Evolutionary conservation across 1,140 invertebrate species (phyloP).

Genomic region (Paramacrobiotus metropolitanus): DNA sequence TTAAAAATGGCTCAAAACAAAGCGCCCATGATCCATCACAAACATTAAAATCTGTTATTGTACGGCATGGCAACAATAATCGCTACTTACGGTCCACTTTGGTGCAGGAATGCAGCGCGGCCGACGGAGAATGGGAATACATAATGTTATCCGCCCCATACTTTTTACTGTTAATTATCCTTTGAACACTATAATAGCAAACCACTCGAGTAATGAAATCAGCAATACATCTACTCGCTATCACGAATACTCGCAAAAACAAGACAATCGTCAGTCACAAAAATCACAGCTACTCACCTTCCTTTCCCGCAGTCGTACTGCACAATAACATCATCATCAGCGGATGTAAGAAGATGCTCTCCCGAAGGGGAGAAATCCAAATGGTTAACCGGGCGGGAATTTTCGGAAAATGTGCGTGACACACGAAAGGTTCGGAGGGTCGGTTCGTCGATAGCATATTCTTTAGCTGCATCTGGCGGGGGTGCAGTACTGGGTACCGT

Average conservation of each 20-base stretch:
- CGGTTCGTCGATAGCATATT: background rate
- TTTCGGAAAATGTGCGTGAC: constrained; percentile 49
- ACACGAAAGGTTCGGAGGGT: background rate
- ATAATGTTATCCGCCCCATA: constrained; percentile 96
- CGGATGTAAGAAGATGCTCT: constrained; percentile 83
- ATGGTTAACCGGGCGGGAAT: constrained; percentile 89
- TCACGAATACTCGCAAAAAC: background rate
- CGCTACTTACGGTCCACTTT: constrained; percentile 63
- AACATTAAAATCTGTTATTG: too few species aligned
- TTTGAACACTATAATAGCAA: constrained; percentile 37
- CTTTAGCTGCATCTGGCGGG: background rate
- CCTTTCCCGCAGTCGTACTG: constrained; percentile 98
- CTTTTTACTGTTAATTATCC: constrained; percentile 96
- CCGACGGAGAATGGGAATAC: constrained; percentile 92
- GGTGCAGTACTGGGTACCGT: too few species aligned
- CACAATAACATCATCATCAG: constrained; percentile 97
- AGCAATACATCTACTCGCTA: background rate
- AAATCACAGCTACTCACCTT: constrained; percentile 28
- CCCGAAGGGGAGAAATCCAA: constrained; percentile 88
- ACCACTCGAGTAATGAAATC: background rate
- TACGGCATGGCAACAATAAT: too few species aligned
- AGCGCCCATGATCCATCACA: background rate
- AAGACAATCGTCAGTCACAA: background rate
- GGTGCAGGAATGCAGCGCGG: constrained; percentile 92
- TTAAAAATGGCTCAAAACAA: background rate